Percentiles rank a stretch among this genome's conserved stretches.
These are phyloP conservation scores for Trissoscelio sp. DNA, from an alignment of 2,888 invertebrate species.

Conservation along the genomic window DNA sequence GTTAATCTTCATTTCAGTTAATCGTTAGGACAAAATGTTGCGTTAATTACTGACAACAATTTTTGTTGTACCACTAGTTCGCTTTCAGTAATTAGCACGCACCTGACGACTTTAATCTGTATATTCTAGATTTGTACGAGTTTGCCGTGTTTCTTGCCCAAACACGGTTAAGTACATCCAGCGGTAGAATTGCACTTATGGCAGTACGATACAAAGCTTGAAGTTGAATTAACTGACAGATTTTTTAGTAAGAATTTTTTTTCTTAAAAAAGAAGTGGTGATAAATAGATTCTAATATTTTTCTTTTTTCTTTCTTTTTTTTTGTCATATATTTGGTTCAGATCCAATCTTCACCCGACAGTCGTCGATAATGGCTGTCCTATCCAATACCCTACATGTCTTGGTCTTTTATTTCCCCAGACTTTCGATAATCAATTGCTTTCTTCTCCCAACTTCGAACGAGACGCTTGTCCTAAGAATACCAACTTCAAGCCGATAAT, in stretches of 20 bases:
- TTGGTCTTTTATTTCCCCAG: slow-evolving; percentile 25
- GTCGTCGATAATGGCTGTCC: slow-evolving; percentile 31
- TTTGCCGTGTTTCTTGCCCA: slow-evolving; percentile 33
- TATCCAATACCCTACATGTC: slow-evolving; percentile 20
- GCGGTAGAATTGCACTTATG: slow-evolving; percentile 39
- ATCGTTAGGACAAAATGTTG: no score
- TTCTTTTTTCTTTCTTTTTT: slow-evolving; percentile 11
- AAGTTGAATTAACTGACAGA: no score
- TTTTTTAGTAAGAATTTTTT: not conserved
- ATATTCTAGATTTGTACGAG: slow-evolving; percentile 6
- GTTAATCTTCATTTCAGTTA: no score
- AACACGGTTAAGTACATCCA: slow-evolving; percentile 25
- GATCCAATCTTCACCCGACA: slow-evolving; percentile 20
- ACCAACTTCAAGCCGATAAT: slow-evolving; percentile 3
- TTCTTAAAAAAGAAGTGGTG: not conserved
- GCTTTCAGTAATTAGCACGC: slow-evolving; percentile 31
- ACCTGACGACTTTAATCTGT: slow-evolving; percentile 28
- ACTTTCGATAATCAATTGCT: slow-evolving; percentile 43
- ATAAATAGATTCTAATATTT: not conserved
- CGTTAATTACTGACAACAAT: slow-evolving; percentile 21
- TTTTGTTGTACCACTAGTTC: slow-evolving; percentile 9
- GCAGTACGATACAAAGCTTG: slow-evolving; percentile 12
- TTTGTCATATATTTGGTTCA: no score
- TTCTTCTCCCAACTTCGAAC: slow-evolving; percentile 13
- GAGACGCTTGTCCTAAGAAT: slow-evolving; percentile 1